Evolutionary conservation across 2,797 vertebrate species (phyloP).

Genomic region (Vireo griseus): DNA sequence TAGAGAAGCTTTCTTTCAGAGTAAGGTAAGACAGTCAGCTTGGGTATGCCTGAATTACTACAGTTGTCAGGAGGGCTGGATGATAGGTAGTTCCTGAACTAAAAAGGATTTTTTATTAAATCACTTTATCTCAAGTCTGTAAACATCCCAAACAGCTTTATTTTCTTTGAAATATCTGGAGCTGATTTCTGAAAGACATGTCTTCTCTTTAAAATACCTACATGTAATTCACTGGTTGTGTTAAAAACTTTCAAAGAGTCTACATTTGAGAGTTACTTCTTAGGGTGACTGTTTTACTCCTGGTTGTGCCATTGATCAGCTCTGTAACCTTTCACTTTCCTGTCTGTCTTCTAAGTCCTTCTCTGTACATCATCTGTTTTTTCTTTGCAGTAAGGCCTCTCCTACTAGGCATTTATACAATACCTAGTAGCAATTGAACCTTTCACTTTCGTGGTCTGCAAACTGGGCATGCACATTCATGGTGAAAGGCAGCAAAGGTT

Average conservation of each 20-base stretch:
- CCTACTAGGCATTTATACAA: not conserved
- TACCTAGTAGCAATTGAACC: not conserved
- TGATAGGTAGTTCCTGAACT: not conserved
- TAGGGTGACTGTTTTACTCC: not conserved
- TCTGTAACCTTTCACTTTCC: not conserved
- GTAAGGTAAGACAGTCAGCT: not conserved
- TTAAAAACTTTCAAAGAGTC: not conserved
- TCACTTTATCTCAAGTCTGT: not conserved
- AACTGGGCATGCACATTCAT: not conserved
- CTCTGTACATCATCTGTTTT: not conserved
- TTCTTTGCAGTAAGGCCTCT: constrained; percentile 15
- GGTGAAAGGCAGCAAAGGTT: not conserved
- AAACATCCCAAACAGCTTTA: not conserved
- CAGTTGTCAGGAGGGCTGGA: not conserved
- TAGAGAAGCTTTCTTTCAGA: not conserved
- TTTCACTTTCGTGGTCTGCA: not conserved
- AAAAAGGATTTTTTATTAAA: not conserved
- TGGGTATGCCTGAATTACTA: not conserved
- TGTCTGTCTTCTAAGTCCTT: not conserved
- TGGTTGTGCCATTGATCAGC: not conserved
- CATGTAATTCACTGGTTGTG: not conserved
- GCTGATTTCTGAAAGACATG: not conserved
- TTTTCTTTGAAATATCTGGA: not conserved
- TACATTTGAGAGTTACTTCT: not conserved
- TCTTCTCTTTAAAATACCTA: not conserved